These are phyloP conservation scores for Yasuhikotakia modesta DNA, from an alignment of 2,797 vertebrate genomes.

Conservation along the genomic window DNA sequence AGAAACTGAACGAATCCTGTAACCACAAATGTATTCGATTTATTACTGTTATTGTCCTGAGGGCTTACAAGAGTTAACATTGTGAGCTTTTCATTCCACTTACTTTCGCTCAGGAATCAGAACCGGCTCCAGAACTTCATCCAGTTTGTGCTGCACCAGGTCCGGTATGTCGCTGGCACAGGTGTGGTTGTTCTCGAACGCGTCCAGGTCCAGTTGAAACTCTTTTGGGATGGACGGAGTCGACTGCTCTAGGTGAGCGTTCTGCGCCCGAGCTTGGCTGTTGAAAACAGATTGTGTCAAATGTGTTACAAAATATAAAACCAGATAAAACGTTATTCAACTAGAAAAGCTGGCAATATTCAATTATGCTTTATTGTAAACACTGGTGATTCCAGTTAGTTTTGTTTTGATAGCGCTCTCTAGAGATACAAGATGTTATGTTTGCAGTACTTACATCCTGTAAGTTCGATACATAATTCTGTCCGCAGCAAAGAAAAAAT, in stretches of 20 bases:
- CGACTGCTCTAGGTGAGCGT: constrained; percentile 80
- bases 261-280: constrained; percentile 91
- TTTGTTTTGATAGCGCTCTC: not conserved
- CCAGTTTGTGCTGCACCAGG: constrained; percentile 95
- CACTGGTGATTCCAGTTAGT: no score
- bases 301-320: not conserved
- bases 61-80: not conserved
- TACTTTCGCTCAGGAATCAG: constrained; percentile 95
- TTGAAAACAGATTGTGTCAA: constrained; percentile 5
- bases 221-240: constrained; percentile 86
- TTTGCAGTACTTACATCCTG: constrained; percentile 96
- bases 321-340: no score
- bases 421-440: constrained; percentile 31
- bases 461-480: constrained; percentile 99
- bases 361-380: no score
- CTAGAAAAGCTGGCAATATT: no score
- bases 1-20: constrained; percentile 89
- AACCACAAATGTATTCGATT: constrained; percentile 18
- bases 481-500: constrained; percentile 92
- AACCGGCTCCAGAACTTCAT: constrained; percentile 95
- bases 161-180: constrained; percentile 91
- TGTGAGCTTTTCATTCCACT: constrained; percentile 51
- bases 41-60: not conserved
- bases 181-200: constrained; percentile 92
- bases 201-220: constrained; percentile 96